Conservation (phyloP, 2,113 vertebrate species). For the Columba livia region DNA sequence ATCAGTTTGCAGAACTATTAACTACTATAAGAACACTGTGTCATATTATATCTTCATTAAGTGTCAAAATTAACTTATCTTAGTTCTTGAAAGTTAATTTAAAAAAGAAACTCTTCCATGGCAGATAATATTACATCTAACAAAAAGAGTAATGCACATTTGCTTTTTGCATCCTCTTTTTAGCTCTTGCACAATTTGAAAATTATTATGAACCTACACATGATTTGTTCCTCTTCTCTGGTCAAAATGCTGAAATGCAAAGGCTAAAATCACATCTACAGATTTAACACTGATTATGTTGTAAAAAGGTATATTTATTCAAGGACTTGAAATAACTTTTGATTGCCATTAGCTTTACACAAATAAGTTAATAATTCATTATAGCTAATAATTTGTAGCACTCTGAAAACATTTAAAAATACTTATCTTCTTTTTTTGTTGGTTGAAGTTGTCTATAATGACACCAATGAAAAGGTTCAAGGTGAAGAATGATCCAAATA, state of each 20-base stretch:
- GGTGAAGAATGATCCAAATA: slow-evolving; percentile 97
- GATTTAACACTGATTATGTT: neutral
- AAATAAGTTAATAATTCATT: neutral
- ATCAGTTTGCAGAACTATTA: neutral
- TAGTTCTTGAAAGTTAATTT: neutral
- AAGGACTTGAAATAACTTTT: neutral
- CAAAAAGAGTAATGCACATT: neutral
- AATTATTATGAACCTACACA: neutral
- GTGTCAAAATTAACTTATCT: neutral
- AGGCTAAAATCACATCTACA: neutral
- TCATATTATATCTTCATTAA: neutral
- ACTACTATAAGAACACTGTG: neutral
- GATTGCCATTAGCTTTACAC: neutral
- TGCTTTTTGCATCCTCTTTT: neutral
- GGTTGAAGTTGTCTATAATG: slow-evolving; percentile 99
- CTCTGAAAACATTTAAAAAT: slow-evolving; percentile 44
- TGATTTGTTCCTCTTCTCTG: neutral
- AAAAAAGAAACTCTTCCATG: neutral
- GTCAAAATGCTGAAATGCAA: neutral
- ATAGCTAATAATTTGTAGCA: neutral
- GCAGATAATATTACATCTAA: neutral
- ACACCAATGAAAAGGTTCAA: slow-evolving; percentile 98
- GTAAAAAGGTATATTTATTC: neutral
- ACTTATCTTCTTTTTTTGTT: slow-evolving; percentile 99
- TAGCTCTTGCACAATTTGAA: neutral